Percentiles rank a stretch among this genome's conserved stretches.
These are phyloP conservation scores for Cephus runcator DNA, from an alignment of 2,888 invertebrate species.

Conservation along the genomic window DNA sequence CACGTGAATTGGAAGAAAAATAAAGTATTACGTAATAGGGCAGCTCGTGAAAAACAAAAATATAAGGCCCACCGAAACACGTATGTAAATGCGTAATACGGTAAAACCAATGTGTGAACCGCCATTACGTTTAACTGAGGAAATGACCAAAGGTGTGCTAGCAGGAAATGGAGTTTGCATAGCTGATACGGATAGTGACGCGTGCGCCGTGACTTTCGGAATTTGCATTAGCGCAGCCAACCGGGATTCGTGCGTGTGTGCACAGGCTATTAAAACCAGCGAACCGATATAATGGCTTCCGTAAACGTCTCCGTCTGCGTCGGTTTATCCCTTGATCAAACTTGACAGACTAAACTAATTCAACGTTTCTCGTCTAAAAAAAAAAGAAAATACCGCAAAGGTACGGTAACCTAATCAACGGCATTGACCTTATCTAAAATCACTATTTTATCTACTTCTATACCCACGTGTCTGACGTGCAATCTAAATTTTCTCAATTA, in stretches of 20 bases:
- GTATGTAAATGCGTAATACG: background rate
- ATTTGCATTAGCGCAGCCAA: background rate
- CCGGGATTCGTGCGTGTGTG: background rate
- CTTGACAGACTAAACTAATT: background rate
- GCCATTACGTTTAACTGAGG: background rate
- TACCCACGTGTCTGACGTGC: background rate
- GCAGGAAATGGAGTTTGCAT: background rate
- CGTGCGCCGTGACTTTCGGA: background rate
- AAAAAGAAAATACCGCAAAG: background rate
- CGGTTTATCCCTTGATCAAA: slow-evolving; percentile 9
- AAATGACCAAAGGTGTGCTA: background rate
- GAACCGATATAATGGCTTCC: slow-evolving; percentile 31
- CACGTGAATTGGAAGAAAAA: too few species aligned
- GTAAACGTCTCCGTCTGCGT: slow-evolving; percentile 32
- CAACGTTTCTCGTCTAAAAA: background rate
- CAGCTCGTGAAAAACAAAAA: too few species aligned
- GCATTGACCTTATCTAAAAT: background rate
- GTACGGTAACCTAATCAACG: background rate
- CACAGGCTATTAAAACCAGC: slow-evolving; percentile 21
- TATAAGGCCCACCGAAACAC: background rate
- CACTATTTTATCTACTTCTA: background rate
- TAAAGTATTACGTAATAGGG: too few species aligned
- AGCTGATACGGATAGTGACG: background rate
- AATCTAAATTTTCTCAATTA: background rate
- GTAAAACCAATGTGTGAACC: background rate